These are phyloP conservation scores for Cyclargus thomasi DNA, from an alignment of 1,140 invertebrate species.

Conservation along the genomic window DNA sequence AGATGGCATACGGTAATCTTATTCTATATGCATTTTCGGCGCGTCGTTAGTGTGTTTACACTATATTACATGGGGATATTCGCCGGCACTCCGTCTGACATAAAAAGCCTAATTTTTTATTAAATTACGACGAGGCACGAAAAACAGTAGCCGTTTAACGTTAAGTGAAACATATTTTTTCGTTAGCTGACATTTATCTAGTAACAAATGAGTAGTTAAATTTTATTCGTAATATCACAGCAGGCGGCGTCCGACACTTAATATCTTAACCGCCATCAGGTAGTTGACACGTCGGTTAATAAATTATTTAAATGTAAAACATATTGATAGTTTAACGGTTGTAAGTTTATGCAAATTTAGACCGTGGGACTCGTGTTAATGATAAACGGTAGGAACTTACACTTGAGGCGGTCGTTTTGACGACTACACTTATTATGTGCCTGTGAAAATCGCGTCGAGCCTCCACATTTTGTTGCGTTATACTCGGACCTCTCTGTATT, in stretches of 20 bases:
- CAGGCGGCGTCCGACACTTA: not conserved
- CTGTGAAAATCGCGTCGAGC: slow-evolving; percentile 39
- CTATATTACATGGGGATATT: not conserved
- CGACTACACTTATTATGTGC: slow-evolving; percentile 24
- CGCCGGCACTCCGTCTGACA: not conserved
- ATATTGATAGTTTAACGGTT: slow-evolving; percentile 9
- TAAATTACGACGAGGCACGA: not conserved
- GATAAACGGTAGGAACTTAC: slow-evolving; percentile 19
- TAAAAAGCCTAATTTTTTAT: not conserved
- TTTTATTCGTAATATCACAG: slow-evolving; percentile 1
- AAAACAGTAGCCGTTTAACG: not conserved
- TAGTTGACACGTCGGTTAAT: not conserved
- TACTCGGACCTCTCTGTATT: slow-evolving; percentile 29
- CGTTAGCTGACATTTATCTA: not conserved
- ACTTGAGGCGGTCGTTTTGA: slow-evolving; percentile 18
- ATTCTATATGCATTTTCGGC: slow-evolving; percentile 20
- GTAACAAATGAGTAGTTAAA: slow-evolving; percentile 1
- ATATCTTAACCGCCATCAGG: not conserved
- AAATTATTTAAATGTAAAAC: slow-evolving; percentile 1
- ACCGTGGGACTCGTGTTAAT: slow-evolving; percentile 8
- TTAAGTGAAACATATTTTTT: not conserved
- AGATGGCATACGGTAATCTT: slow-evolving; percentile 35
- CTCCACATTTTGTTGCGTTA: slow-evolving; percentile 24
- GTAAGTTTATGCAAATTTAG: slow-evolving; percentile 10
- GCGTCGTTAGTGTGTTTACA: not conserved